Conservation (phyloP, 2,888 invertebrate species). For the Campaea margaritaria region DNA sequence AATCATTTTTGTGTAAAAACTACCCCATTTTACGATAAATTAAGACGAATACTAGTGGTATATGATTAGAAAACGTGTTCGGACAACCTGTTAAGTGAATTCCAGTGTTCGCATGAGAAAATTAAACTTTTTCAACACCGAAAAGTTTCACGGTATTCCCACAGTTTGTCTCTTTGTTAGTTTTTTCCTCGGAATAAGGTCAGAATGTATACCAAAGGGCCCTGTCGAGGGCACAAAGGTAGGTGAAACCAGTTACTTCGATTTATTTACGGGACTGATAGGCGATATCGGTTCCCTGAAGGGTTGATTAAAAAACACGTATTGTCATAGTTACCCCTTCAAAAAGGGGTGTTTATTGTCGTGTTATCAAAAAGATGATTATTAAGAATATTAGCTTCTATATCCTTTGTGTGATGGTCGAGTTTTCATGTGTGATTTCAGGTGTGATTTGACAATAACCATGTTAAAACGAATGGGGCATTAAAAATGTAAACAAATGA, state of each 20-base stretch:
- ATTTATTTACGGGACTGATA: slow-evolving; percentile 41
- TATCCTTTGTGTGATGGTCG: slow-evolving; percentile 16
- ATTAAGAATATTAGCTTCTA: slow-evolving; percentile 26
- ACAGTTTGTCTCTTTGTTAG: slow-evolving; percentile 33
- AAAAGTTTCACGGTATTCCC: slow-evolving; percentile 32
- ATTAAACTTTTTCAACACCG: slow-evolving; percentile 14
- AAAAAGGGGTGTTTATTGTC: slow-evolving; percentile 30
- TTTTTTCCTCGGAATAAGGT: slow-evolving; percentile 35
- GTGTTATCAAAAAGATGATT: slow-evolving; percentile 28
- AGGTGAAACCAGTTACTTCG: slow-evolving; percentile 41
- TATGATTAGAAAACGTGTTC: slow-evolving; percentile 20
- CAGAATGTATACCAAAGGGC: slow-evolving; percentile 37
- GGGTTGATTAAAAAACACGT: slow-evolving; percentile 34
- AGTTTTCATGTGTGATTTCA: slow-evolving; percentile 9
- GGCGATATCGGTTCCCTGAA: slow-evolving; percentile 31
- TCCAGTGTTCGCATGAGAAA: slow-evolving; percentile 31
- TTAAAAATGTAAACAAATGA: too few species aligned
- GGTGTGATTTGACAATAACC: slow-evolving; percentile 20
- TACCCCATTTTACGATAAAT: neutral
- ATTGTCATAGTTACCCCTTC: slow-evolving; percentile 37
- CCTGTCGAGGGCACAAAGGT: slow-evolving; percentile 36
- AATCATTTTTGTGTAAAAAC: slow-evolving; percentile 16
- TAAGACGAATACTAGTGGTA: slow-evolving; percentile 14
- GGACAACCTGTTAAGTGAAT: slow-evolving; percentile 20
- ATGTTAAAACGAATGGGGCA: neutral